Evolutionary conservation across 2,888 invertebrate genomes (phyloP).

Genomic region (Chironomus riparius): DNA sequence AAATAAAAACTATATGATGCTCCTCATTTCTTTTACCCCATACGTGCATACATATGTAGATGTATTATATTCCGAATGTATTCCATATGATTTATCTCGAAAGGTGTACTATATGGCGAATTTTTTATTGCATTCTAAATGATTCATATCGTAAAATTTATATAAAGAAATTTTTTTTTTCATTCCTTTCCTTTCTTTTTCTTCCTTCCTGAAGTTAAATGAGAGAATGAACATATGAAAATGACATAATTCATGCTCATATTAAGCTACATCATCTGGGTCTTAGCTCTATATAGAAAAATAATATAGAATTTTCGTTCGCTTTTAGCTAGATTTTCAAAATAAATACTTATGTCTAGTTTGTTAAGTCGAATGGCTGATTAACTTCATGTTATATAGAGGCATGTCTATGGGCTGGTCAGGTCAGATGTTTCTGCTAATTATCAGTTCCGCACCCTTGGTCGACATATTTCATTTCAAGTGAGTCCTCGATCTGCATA

Average conservation of each 20-base stretch:
- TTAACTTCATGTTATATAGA: too few species aligned
- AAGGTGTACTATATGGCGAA: neutral
- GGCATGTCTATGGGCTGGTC: too few species aligned
- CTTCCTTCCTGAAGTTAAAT: neutral
- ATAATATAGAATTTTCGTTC: too few species aligned
- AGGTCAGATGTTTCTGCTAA: too few species aligned
- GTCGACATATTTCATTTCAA: too few species aligned
- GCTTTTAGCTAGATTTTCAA: too few species aligned
- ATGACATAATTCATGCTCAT: slow-evolving; percentile 11
- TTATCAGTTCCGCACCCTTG: too few species aligned
- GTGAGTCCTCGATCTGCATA: too few species aligned
- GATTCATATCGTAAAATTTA: neutral
- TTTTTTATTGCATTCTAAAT: neutral
- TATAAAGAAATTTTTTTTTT: neutral
- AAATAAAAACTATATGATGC: neutral
- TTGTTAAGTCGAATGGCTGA: too few species aligned
- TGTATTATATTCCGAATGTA: neutral
- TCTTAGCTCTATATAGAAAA: neutral
- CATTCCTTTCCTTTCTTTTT: too few species aligned
- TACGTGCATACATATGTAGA: neutral
- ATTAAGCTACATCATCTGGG: slow-evolving; percentile 13
- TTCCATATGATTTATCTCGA: neutral
- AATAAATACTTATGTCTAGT: too few species aligned
- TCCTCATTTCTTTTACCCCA: neutral
- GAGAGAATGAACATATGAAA: neutral